phyloP scores from a whole-genome alignment of 2,888 invertebrate genomes.

The Eupsilia transversa region DNA sequence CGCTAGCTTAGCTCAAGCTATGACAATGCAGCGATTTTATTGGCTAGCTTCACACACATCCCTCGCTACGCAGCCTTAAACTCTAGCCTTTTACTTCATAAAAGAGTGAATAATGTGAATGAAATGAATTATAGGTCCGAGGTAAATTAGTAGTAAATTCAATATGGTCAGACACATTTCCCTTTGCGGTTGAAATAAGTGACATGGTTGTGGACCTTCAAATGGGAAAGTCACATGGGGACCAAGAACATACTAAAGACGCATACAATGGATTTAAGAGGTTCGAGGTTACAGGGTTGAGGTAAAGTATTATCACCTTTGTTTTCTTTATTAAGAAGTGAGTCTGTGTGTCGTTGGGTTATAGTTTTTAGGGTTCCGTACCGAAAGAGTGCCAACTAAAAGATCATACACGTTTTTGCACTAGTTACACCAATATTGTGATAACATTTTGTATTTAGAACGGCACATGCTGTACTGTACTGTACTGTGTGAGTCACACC shows the following conservation, averaged over 20 bases:
- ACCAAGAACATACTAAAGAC: background rate
- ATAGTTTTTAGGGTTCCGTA: background rate
- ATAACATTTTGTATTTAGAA: background rate
- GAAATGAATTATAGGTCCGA: constrained; percentile 17
- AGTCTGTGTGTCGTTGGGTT: background rate
- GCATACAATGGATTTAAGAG: background rate
- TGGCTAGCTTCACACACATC: too few relatives aligned
- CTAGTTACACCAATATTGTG: background rate
- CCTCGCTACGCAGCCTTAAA: too few relatives aligned
- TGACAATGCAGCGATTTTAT: too few relatives aligned
- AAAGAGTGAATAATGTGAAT: too few relatives aligned
- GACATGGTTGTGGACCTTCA: constrained; percentile 16
- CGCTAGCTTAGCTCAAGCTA: too few relatives aligned
- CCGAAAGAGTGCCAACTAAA: background rate
- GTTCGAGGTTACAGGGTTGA: background rate
- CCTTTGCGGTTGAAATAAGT: constrained; percentile 3
- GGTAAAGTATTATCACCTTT: constrained; percentile 5
- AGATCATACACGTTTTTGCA: too few relatives aligned
- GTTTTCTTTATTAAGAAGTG: background rate
- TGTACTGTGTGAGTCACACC: background rate
- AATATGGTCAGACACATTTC: background rate
- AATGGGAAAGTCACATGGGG: background rate
- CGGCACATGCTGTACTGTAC: background rate
- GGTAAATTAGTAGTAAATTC: constrained; percentile 4
- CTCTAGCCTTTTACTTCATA: too few relatives aligned